A percentile compares a stretch with the other conserved stretches of the same genome.
These are phyloP conservation scores for Styela plicata DNA, from an alignment of 23 tunicate species.

Conservation along the genomic window DNA sequence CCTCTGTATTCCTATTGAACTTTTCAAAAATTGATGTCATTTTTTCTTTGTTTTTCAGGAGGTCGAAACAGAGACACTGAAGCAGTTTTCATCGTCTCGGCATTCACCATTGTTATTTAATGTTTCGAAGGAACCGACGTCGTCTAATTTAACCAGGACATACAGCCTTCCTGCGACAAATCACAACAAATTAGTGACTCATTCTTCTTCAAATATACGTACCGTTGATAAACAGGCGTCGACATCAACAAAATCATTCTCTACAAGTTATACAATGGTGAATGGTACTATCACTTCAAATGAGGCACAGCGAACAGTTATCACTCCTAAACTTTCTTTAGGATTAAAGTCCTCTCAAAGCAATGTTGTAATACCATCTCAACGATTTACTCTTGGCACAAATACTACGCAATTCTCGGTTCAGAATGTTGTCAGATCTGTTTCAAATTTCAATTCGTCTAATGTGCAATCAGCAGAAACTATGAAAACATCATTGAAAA, in stretches of 20 bases:
- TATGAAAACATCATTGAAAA: neutral
- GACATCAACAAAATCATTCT: neutral
- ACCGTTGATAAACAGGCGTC: neutral
- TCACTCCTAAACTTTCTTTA: neutral
- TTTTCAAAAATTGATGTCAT: too few species aligned
- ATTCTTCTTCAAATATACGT: neutral
- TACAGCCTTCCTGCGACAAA: neutral
- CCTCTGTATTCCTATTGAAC: too few species aligned
- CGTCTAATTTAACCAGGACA: neutral
- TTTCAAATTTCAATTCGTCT: neutral
- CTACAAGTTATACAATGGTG: neutral
- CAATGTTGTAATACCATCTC: neutral
- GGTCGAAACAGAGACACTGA: slow-evolving; percentile 24
- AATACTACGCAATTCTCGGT: neutral
- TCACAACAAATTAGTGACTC: too few species aligned
- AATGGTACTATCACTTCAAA: too few species aligned
- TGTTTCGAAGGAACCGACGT: neutral
- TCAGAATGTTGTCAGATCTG: neutral
- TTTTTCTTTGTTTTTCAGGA: slow-evolving; percentile 25
- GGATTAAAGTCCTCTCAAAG: neutral
- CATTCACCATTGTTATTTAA: neutral
- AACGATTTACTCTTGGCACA: too few species aligned
- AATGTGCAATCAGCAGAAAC: neutral
- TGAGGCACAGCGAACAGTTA: neutral
- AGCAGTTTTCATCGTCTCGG: neutral